phyloP scores from a whole-genome alignment of 37 sponge, comb jelly and placozoan genomes.

The Amphimedon queenslandica region DNA sequence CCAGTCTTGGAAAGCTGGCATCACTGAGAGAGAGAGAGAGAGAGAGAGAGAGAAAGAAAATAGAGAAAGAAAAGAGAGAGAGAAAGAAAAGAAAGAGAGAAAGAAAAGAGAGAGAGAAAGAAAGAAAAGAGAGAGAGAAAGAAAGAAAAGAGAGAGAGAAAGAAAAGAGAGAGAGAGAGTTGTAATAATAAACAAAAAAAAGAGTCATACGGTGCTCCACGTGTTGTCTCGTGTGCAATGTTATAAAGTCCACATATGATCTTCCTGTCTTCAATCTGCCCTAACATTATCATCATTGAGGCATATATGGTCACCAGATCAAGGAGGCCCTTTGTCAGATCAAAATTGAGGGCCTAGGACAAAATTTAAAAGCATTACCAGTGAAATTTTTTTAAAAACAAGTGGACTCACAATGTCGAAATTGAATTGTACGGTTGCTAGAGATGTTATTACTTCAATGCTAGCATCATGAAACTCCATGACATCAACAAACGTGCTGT shows the following conservation, averaged over 20 bases:
- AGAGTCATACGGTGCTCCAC: constrained; percentile 42
- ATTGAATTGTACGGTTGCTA: constrained; percentile 69
- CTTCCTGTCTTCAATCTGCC: constrained; percentile 80
- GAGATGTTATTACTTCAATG: constrained; percentile 75
- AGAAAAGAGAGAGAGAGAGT: neutral
- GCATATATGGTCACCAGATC: constrained; percentile 71
- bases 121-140: neutral
- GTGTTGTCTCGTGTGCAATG: constrained; percentile 64
- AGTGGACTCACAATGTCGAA: constrained; percentile 79
- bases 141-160: neutral
- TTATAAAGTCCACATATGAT: constrained; percentile 71
- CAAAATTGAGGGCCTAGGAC: constrained; percentile 76
- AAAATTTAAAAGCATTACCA: too few species aligned
- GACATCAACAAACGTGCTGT: constrained; percentile 94
- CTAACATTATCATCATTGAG: constrained; percentile 71
- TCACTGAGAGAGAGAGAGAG: constrained; percentile 35
- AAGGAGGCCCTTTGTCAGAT: constrained; percentile 59
- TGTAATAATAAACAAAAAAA: neutral
- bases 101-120: neutral
- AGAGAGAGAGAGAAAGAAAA: neutral
- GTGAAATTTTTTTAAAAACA: too few species aligned
- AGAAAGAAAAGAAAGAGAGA: neutral
- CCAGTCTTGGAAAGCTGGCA: constrained; percentile 78
- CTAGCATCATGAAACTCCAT: constrained; percentile 88
- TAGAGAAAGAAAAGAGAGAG: neutral